Base-by-base conservation (phyloP, 2,888 invertebrate species). In the Eristalis arbustorum region DNA sequence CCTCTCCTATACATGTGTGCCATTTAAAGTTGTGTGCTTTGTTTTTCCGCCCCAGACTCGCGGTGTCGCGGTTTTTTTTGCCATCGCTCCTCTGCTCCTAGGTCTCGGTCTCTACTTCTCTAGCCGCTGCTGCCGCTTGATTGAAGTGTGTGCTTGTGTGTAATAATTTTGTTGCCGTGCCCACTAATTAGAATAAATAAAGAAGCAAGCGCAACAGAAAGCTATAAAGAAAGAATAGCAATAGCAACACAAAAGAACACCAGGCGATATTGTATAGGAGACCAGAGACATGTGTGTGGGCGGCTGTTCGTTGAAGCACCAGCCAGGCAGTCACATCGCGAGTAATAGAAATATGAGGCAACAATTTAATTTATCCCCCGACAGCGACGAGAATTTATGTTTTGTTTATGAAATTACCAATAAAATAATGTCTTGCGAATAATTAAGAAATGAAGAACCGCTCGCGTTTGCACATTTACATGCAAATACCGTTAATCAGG, bases 181-280 rank as follows among this genome's bases (percentile, higher is more conserved):
- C 82, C 77, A 74, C 82, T 85, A 82, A 85, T 85, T 85, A 85
- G 82, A 85, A 82, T 85, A 82, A 85, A 85, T 85, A 85, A 81
- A 76, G 68, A 76, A 84, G 68, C 76, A 72, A 76, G 49, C 59
- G 73, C 49, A 49, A 49, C 49, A 61, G 76, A 73, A 49, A 75
- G 28, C 56, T 37, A 72, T 76, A 49, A 79, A 71, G 63, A 56
- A 42, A 57, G 34, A 73, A 59, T 11, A 64, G 42, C 57, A 68
- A 59, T 3, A 59, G 59, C 59, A 59, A 59, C 25, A 59, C 25
- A 59, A 59, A 59, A 59, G 25, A 59, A 59, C 59, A 59, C 23
- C 25, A 23, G 25, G 25, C 14, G 25, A 59, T 13, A 59, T 37
- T 64, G 8, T 59, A 66, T 31, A 6, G 31, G 8, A 31, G 31